Conservation (phyloP, 2,888 invertebrate species). For the Lutraria lutraria region DNA sequence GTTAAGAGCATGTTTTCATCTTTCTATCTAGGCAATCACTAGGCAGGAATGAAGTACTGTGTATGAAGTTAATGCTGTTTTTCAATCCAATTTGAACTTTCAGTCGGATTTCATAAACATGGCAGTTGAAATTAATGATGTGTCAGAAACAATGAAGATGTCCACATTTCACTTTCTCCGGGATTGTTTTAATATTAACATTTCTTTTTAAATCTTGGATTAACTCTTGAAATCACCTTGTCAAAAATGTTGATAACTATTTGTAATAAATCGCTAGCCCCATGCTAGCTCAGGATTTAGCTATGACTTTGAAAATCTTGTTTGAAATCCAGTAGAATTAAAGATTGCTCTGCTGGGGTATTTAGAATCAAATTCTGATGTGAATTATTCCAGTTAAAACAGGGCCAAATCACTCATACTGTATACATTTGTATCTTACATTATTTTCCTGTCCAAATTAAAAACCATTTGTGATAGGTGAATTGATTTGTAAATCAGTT, state of each 20-base stretch:
- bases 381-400: background rate
- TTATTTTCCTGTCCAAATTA: background rate
- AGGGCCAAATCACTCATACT: background rate
- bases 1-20: constrained; percentile 9
- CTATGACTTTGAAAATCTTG: constrained; percentile 10
- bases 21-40: background rate
- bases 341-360: constrained; percentile 8
- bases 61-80: constrained; percentile 2
- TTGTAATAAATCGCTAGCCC: constrained; percentile 41
- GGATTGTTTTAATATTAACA: constrained; percentile 21
- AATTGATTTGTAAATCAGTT: too few species aligned
- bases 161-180: constrained; percentile 30
- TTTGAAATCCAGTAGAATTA: constrained; percentile 35
- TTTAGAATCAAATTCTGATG: background rate
- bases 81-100: background rate
- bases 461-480: too few species aligned
- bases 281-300: constrained; percentile 6
- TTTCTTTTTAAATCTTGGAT: constrained; percentile 2
- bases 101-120: background rate
- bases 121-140: constrained; percentile 12
- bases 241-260: constrained; percentile 58
- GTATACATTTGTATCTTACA: background rate
- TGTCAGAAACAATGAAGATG: background rate
- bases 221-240: constrained; percentile 37
- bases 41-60: background rate